Evolutionary conservation across 2,888 invertebrate species (phyloP).

Genomic region (Tineola bisselliella): DNA sequence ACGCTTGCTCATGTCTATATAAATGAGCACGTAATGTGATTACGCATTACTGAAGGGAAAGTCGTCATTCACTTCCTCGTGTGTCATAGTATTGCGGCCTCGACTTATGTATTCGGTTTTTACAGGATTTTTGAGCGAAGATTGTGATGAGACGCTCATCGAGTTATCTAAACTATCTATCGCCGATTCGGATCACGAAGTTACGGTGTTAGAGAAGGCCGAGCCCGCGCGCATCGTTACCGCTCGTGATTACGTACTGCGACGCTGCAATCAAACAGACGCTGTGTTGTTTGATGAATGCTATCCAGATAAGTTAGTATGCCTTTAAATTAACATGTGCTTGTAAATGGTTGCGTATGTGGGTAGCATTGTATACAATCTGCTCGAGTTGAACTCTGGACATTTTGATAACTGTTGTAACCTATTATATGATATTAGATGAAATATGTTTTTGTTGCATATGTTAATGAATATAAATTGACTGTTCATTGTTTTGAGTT

Average conservation of each 20-base stretch:
- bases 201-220: slow-evolving; percentile 52
- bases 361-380: not conserved
- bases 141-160: slow-evolving; percentile 67
- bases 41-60: slow-evolving; percentile 50
- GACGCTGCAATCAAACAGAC: slow-evolving; percentile 73
- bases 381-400: not conserved
- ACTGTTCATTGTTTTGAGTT: slow-evolving; percentile 11
- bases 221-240: slow-evolving; percentile 45
- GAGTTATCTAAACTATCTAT: slow-evolving; percentile 63
- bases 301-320: slow-evolving; percentile 72
- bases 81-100: slow-evolving; percentile 28
- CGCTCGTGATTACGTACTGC: slow-evolving; percentile 65
- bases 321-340: not conserved
- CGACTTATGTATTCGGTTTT: slow-evolving; percentile 19
- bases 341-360: not conserved
- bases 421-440: not conserved
- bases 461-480: slow-evolving; percentile 16
- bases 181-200: slow-evolving; percentile 51
- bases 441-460: not conserved
- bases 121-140: slow-evolving; percentile 63
- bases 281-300: slow-evolving; percentile 71
- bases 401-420: not conserved
- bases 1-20: not conserved
- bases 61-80: slow-evolving; percentile 55
- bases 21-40: slow-evolving; percentile 30